Base-by-base conservation (phyloP, 2,888 invertebrate species). In the Lycia hirtaria region DNA sequence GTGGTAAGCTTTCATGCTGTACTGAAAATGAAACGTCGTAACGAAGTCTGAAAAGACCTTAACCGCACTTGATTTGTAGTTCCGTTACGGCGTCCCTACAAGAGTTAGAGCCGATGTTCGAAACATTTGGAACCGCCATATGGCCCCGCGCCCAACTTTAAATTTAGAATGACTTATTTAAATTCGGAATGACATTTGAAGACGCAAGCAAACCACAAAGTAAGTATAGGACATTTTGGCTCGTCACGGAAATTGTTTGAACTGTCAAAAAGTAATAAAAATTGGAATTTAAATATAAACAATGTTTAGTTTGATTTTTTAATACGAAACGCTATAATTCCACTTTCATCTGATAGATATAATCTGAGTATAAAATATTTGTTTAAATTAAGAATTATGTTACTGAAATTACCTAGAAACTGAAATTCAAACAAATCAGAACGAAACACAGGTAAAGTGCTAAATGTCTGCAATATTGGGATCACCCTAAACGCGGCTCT, bases 1-100 rank as follows among this genome's bases (percentile, higher is more conserved):
- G n/a, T n/a, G n/a, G n/a, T n/a, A n/a, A n/a, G n/a, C n/a, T n/a
- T n/a, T n/a, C n/a, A n/a, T n/a, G n/a, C n/a, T n/a, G n/a, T n/a
- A n/a, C n/a, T n/a, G n/a, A n/a, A n/a, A n/a, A n/a, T n/a, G n/a
- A n/a, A n/a, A 17, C 1, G 5, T 14, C 1, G 2, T n/a, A 24
- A 10, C 41, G 26, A 2, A 41, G 20, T 41, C 41, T 41, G 26
- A 41, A 41, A 5, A 17, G 7, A 10, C 41, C 26, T 26, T 26
- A 87, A 88, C 88, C 88, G 70, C 88, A 87, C 76, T 84, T 88
- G 89, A 91, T 90, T 89, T 89, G 88, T 88, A 70, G 85, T 87
- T 86, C 87, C 86, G 85, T 45, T 56, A 35, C 37, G 5, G 43
- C 30, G 50, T 82, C 76, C 77, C 66, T 64, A 64, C 68, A 72